Percentiles rank a stretch among this genome's conserved stretches.
phyloP scores from a whole-genome alignment of 1,140 invertebrate genomes.

The Pseudomyrmex pallidus region DNA sequence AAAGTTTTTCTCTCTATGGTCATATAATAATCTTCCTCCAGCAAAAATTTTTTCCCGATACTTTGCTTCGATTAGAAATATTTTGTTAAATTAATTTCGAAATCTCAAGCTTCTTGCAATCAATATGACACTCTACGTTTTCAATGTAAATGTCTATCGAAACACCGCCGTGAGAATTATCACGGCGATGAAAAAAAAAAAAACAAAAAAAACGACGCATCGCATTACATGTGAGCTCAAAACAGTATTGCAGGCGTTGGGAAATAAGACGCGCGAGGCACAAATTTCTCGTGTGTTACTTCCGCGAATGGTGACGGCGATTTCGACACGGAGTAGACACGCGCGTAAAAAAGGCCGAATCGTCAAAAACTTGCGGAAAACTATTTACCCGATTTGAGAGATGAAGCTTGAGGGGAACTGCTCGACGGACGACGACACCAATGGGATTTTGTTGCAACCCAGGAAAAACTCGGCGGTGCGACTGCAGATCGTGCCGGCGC shows the following conservation, averaged over 20 bases:
- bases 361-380: not conserved
- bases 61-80: too few species aligned
- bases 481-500: conserved; percentile 88
- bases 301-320: not conserved
- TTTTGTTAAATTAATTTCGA: too few species aligned
- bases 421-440: conserved; percentile 78
- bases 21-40: too few species aligned
- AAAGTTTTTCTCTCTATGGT: too few species aligned
- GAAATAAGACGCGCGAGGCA: conserved; percentile 20
- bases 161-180: too few species aligned
- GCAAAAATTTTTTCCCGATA: too few species aligned
- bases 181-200: too few species aligned
- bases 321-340: not conserved
- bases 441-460: conserved; percentile 82
- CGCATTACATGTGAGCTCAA: not conserved
- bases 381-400: conserved; percentile 30
- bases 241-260: conserved; percentile 69
- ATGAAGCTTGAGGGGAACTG: conserved; percentile 83
- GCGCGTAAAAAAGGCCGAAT: not conserved
- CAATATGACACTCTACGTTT: too few species aligned
- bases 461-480: conserved; percentile 86
- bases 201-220: not conserved
- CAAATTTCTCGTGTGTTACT: conserved; percentile 12
- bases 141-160: too few species aligned
- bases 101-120: too few species aligned